A percentile compares a stretch with the other conserved stretches of the same genome.
Conservation (phyloP, 2,888 invertebrate genomes). For the Ormyrus thymus region DNA sequence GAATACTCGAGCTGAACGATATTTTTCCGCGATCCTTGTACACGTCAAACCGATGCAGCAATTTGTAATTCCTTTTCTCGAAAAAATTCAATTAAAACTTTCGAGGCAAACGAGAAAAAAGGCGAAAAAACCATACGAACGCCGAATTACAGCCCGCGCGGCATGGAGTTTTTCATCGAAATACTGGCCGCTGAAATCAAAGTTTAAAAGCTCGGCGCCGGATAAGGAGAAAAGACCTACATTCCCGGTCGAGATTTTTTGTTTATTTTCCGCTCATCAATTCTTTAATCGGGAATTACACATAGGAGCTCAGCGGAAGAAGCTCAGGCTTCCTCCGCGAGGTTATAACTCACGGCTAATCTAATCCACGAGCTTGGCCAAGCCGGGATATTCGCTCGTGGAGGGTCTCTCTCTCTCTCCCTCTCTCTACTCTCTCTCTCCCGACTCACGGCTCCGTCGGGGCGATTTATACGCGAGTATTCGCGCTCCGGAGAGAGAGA, state of each 20-base stretch:
- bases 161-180: not conserved
- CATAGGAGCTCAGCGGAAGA: slow-evolving; percentile 28
- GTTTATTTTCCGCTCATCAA: slow-evolving; percentile 38
- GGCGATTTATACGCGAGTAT: slow-evolving; percentile 51
- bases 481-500: slow-evolving; percentile 30
- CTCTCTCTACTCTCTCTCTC: slow-evolving; percentile 30
- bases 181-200: slow-evolving; percentile 9
- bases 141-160: slow-evolving; percentile 3
- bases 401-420: slow-evolving; percentile 24
- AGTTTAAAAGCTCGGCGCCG: not conserved
- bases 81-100: slow-evolving; percentile 48
- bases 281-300: slow-evolving; percentile 51
- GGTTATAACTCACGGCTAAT: slow-evolving; percentile 69
- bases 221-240: not conserved
- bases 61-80: slow-evolving; percentile 33
- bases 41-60: slow-evolving; percentile 21
- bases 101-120: not conserved
- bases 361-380: slow-evolving; percentile 62
- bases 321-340: slow-evolving; percentile 50
- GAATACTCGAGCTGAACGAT: slow-evolving; percentile 22
- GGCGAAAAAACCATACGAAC: not conserved
- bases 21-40: slow-evolving; percentile 20
- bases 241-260: slow-evolving; percentile 2
- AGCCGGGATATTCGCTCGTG: slow-evolving; percentile 35
- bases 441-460: slow-evolving; percentile 13